Evolutionary conservation across 2,113 vertebrate genomes (phyloP), one percentile per base, ranked within the genome.

Genomic region (Megaleporinus macrocephalus): DNA sequence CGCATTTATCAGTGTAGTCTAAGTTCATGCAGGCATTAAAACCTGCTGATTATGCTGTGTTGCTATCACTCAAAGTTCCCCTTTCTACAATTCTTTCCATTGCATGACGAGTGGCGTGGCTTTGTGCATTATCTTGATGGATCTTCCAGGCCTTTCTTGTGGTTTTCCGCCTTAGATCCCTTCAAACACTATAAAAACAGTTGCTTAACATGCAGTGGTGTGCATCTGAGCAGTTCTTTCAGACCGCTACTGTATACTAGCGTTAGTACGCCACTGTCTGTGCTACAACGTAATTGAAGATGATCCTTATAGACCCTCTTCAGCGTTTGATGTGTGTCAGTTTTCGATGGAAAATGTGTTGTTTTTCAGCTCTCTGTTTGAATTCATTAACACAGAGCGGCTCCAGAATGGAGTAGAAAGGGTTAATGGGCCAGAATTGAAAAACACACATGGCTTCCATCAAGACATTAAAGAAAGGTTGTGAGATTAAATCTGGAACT

Each of bases 401-500:
- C 24, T 57, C 41, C 9, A 73, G 24, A 57, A 27, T 27, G 47
- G 73, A 49, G 27, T 65, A 30, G 47, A 55, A 47, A 80, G 77
- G 47, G 81, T 82, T 86, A 76, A 76, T 22, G 26, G 26, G 53
- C 80, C 26, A 73, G 57, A 82, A 84, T 83, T 33, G 29, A 73
- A 82, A 81, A 83, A 73, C 66, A 74, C 80, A 85, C 29, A 86
- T 86, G 85, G 83, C 73, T 86, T 85, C 72, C 76, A 86, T 86
- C 76, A 85, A 86, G 78, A 78, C 83, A 82, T 85, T 83, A 83
- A 57, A 83, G 78, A 65, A 76, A 79, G 68, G 24, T 84, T 76
- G 76, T 78, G 47, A 86, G 83, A 86, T 89, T 85, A 76, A 83
- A 87, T 89, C 86, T 86, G 71, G 72, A 76, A 84, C 75, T 87